Evolutionary conservation across 2,797 vertebrate species (phyloP).

Genomic region (Anguilla pacifica): DNA sequence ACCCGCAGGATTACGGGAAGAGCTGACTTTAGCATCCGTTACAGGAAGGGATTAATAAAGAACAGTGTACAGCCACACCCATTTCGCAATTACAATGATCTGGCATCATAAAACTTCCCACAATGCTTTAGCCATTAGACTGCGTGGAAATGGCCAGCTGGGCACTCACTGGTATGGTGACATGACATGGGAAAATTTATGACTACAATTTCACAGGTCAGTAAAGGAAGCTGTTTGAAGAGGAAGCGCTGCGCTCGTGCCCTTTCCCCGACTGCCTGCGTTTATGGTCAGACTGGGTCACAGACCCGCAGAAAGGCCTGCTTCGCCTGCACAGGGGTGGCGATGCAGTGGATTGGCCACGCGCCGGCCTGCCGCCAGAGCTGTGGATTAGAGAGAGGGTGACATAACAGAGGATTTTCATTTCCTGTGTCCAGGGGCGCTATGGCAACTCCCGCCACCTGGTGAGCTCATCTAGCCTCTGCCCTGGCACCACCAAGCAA

Average conservation of each 20-base stretch:
- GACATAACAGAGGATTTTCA: slow-evolving; percentile 55
- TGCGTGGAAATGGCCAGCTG: not conserved
- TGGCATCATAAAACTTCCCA: not conserved
- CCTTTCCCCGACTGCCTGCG: slow-evolving; percentile 15
- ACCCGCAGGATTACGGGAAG: not conserved
- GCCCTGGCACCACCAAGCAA: not conserved
- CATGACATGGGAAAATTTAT: not conserved
- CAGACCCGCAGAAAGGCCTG: not conserved
- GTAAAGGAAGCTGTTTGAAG: not conserved
- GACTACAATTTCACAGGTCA: not conserved
- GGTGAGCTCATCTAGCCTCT: slow-evolving; percentile 31
- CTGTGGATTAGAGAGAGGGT: slow-evolving; percentile 50
- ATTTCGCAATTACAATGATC: not conserved
- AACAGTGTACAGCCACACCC: not conserved
- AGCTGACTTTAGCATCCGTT: not conserved
- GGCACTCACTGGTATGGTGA: not conserved
- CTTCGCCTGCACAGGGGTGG: not conserved
- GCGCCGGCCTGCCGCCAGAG: slow-evolving; percentile 45
- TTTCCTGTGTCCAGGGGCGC: slow-evolving; percentile 42
- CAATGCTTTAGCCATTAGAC: not conserved
- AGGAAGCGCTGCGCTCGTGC: not conserved
- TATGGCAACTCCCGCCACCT: slow-evolving; percentile 41
- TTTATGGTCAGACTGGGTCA: slow-evolving; percentile 40
- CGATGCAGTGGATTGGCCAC: slow-evolving; percentile 6
- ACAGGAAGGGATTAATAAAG: not conserved